phyloP scores from a whole-genome alignment of 2,113 vertebrate genomes.

The Copsychus sechellarum region DNA sequence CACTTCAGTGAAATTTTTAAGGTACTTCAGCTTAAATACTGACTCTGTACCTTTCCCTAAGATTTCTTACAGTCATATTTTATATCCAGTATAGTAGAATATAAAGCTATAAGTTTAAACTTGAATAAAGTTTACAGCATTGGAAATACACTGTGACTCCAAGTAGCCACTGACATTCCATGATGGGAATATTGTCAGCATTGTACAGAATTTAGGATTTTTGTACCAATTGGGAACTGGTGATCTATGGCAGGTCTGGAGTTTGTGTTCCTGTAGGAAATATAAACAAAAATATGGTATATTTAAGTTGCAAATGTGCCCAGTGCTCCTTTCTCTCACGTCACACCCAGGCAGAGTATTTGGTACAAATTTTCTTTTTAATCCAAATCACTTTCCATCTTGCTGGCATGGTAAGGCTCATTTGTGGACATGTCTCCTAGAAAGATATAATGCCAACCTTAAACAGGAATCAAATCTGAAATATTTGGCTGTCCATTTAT shows the following conservation, averaged over 20 bases:
- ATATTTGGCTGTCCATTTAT: background rate
- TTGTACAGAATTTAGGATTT: background rate
- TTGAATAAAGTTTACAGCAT: background rate
- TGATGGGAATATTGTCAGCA: background rate
- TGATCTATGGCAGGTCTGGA: conserved; percentile 52
- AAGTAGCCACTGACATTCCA: conserved; percentile 9
- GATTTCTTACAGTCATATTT: background rate
- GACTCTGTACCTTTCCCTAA: background rate
- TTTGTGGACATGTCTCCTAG: background rate
- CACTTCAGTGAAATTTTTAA: background rate
- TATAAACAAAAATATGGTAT: background rate
- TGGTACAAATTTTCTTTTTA: background rate
- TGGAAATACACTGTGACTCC: background rate
- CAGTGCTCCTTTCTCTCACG: background rate
- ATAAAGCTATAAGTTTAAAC: background rate
- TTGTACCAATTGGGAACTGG: conserved; percentile 46
- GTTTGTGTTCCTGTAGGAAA: conserved; percentile 30
- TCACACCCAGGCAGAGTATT: background rate
- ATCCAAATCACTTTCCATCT: background rate
- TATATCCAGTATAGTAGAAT: background rate
- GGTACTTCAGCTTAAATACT: background rate
- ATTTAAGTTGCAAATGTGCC: conserved; percentile 55
- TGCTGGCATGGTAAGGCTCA: background rate
- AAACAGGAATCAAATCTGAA: background rate
- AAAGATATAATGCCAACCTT: background rate